Percentiles rank a stretch among this genome's conserved stretches.
These are phyloP conservation scores for Craterocephalus amniculus DNA, from an alignment of 2,797 vertebrate genomes.

Conservation along the genomic window DNA sequence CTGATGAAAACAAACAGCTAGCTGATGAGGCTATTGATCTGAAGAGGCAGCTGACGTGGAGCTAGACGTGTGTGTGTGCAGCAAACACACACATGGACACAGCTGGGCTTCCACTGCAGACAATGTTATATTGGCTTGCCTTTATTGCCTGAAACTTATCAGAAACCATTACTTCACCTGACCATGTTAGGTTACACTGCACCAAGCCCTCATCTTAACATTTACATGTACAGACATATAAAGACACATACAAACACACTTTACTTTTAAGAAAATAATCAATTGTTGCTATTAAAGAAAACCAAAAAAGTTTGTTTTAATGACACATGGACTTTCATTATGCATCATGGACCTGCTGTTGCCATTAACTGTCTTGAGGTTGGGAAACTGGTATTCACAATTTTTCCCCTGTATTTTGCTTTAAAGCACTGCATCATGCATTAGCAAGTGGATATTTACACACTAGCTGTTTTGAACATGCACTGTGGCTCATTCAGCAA, in stretches of 20 bases:
- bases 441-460: no score
- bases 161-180: not conserved
- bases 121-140: not conserved
- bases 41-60: conserved; percentile 44
- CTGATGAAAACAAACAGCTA: conserved; percentile 44
- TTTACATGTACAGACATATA: not conserved
- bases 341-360: no score
- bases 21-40: conserved; percentile 58
- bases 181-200: not conserved
- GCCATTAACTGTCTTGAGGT: no score
- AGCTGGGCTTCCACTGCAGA: conserved; percentile 5
- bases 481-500: no score
- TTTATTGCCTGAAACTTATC: conserved; percentile 3
- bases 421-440: no score
- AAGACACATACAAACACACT: no score
- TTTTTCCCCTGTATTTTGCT: no score
- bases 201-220: not conserved
- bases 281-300: not conserved
- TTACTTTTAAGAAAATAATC: no score
- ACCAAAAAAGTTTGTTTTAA: no score
- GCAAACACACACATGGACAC: conserved; percentile 12
- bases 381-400: no score
- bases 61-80: conserved; percentile 41
- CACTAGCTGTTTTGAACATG: no score
- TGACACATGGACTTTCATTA: no score